Base-by-base conservation (phyloP, 2,113 vertebrate genomes). In the Dicrurus megarhynchus region DNA sequence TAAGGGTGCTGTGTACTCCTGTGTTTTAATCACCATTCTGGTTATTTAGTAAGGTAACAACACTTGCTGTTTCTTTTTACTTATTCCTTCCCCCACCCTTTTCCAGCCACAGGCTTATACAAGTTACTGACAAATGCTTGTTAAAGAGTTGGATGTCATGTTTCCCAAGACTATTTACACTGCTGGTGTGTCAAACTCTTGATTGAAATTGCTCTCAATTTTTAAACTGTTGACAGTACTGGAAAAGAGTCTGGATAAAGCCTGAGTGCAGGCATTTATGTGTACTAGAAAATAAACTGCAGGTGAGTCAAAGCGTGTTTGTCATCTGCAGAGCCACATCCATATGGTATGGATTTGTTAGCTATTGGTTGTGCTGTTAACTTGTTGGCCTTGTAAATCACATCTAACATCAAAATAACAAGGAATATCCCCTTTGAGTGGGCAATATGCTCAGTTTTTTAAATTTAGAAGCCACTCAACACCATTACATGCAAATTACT, bases 31-130 rank as follows among this genome's bases (percentile, higher is more conserved):
- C 47, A 55, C 33, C 13, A 24, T 59, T 57, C 57, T 65, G 9
- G 18, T 78, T 42, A 59, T 47, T 84, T 67, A 59, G 6, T 41
- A 89, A 82, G 28, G 28, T 4, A 78, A 41, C 16, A 78, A 41
- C 11, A 23, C 16, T 65, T 59, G 19, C 2, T 10, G 87, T 77
- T 74, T 33, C 8, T 32, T 44, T 60, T 39, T 24, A 3, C 11
- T 15, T 32, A 13, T 10, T 39, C 14, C 5, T 39, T 19, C 3
- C 1, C 1, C 13, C 3, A 4, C 13, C 12, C 4, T 3, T 47
- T 41, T 52, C 15, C 15, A 70, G 12, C 11, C 16, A 16, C 28
- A 22, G 16, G 35, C 37, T 52, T 81, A 18, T 64, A 23, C 42
- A 87, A 35, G 13, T 76, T 83, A 68, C 41, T 80, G 69, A 82